Base-by-base conservation (phyloP, 2,797 vertebrate genomes). In the Muscicapa striata region DNA sequence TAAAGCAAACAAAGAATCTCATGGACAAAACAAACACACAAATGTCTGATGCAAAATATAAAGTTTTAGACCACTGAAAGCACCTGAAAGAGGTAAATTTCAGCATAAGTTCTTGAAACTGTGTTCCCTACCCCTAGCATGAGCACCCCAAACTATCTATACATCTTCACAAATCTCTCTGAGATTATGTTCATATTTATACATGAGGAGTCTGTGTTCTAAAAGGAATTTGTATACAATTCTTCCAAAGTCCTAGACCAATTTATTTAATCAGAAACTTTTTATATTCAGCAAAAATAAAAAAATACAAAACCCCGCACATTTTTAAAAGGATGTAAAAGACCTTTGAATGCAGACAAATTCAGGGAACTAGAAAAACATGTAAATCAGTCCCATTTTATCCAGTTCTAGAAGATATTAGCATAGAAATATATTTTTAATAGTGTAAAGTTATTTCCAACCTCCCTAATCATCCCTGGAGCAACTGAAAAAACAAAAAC, bases 61-160 rank as follows among this genome's bases (percentile, higher is more conserved):
- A 82, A 55, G 34, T 86, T 90, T 91, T 69, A 72, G 88, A 66
- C 7, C 38, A 51, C 0, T 22, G 43, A 11, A 84, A 83, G 34
- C 6, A 46, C 15, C 48, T 62, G 21, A 54, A 20, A 77, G 76
- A 67, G 13, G 10, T 3, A 3, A 2, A 52, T 49, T 84, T 34
- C 36, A 82, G 38, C 32, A 79, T 24, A 69, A 58, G 9, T 11
- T 46, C 43, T 34, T 62, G 6, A 62, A 68, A 62, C 15, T 34
- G 15, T 73, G 29, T 49, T 90, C 16, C 52, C 5, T 58, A 49
- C 15, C 11, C 21, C 13, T 55, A 72, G 30, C 43, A 75, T 1
- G 2, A 72, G 23, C 30, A 73, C 2, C 4, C 6, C 34, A 55
- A 24, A 63, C 23, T 45, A 51, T 1, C 1, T 9, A 1, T 27